Base-by-base conservation (phyloP, 2,113 vertebrate species). In the Lota lota region DNA sequence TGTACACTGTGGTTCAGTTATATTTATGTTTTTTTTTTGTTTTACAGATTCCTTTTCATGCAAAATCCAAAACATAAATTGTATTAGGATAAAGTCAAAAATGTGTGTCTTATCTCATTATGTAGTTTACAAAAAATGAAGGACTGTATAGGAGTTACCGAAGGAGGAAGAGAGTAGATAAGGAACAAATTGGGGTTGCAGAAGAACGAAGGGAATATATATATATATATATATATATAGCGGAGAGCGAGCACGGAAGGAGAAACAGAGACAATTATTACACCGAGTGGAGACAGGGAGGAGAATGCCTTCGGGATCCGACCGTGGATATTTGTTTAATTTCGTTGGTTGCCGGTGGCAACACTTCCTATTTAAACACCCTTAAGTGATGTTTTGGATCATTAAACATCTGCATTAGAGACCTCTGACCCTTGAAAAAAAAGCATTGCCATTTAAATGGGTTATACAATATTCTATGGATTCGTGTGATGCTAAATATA, bases 281-380 rank as follows among this genome's bases (percentile, higher is more conserved):
- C 74, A 69, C 51, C 67, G 59, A 24, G 47, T 50, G 63, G 68
- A 53, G 14, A 12, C 24, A 70, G 54, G 15, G 40, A 77, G 80
- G 61, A 7, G 51, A n/a, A 56, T 56, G 53, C 54, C 76, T 68
- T 72, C 47, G n/a, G 75, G 75, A 40, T 28, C 1, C 53, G 61
- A 61, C 60, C 74, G 64, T 7, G 36, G 79, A 70, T 83, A 79
- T 87, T 85, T 82, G 78, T 74, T 54, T 81, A 77, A 75, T 77
- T 74, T 71, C 60, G 68, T 21, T 73, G 33, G 63, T 64, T 10
- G 64, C 77, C 57, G 1, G 17, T 15, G 79, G 80, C 70, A 67
- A 72, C 78, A 54, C 54, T 63, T 78, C 73, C 57, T 77, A 61
- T 75, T 79, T 75, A 77, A 87, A 81, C 60, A 74, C 68, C 64